These are phyloP conservation scores for Palaemon carinicauda DNA, from an alignment of 1,140 invertebrate genomes.

Conservation along the genomic window DNA sequence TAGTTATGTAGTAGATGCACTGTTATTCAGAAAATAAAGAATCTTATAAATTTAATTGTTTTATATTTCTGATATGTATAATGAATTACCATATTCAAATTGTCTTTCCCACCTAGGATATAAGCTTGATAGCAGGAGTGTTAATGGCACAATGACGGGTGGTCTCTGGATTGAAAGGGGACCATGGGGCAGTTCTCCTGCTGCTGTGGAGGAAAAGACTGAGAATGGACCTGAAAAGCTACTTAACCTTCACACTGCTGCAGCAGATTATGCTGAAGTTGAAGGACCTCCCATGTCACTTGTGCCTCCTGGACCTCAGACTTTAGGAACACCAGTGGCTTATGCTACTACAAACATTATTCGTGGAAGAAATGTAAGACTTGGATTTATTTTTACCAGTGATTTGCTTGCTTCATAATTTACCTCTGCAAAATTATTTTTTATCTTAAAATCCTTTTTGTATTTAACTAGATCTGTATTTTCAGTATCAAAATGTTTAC, in stretches of 20 bases:
- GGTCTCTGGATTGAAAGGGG: conserved; percentile 45
- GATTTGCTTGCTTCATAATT: not conserved
- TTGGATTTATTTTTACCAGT: not conserved
- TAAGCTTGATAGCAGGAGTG: conserved; percentile 34
- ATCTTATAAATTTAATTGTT: too few relatives aligned
- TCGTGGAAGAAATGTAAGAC: conserved; percentile 24
- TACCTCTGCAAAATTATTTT: too few relatives aligned
- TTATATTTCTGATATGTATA: too few relatives aligned
- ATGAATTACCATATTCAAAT: not conserved
- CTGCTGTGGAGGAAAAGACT: conserved; percentile 25
- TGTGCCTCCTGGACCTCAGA: not conserved
- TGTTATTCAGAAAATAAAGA: too few relatives aligned
- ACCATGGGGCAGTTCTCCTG: conserved; percentile 14
- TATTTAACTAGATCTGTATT: too few relatives aligned
- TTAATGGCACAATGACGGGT: conserved; percentile 41
- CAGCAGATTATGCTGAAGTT: conserved; percentile 39
- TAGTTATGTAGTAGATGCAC: too few relatives aligned
- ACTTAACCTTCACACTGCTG: conserved; percentile 24
- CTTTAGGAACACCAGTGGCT: conserved; percentile 30
- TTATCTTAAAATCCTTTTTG: too few relatives aligned
- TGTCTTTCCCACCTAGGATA: conserved; percentile 6
- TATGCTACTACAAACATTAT: conserved; percentile 48
- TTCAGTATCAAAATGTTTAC: not conserved
- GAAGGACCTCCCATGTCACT: conserved; percentile 34
- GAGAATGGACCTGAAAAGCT: conserved; percentile 37